Percentiles rank a stretch among this genome's conserved stretches.
These are phyloP conservation scores for Leptura quadrifasciata DNA, from an alignment of 2,888 invertebrate genomes.

Conservation along the genomic window DNA sequence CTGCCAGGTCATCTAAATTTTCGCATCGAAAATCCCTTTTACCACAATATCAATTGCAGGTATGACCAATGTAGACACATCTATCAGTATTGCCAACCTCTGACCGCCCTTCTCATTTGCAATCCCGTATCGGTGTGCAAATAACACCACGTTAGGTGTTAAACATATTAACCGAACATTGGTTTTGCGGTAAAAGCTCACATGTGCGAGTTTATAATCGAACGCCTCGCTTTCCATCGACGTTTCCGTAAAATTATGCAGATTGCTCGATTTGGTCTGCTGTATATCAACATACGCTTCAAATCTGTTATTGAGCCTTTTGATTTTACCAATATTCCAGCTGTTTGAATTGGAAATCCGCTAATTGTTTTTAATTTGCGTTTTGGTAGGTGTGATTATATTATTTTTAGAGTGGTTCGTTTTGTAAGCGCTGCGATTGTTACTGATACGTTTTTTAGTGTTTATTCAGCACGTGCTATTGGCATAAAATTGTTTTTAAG, in stretches of 20 bases:
- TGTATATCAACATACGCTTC: slow-evolving; percentile 64
- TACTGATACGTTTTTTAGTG: neutral
- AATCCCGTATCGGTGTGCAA: slow-evolving; percentile 59
- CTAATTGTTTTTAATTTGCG: slow-evolving; percentile 54
- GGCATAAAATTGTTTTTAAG: too few relatives aligned
- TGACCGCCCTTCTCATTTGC: slow-evolving; percentile 63
- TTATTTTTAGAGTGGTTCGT: slow-evolving; percentile 28
- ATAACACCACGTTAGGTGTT: slow-evolving; percentile 71
- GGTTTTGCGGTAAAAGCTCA: slow-evolving; percentile 69
- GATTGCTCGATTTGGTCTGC: slow-evolving; percentile 58
- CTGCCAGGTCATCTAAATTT: slow-evolving; percentile 8
- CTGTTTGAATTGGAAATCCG: slow-evolving; percentile 58
- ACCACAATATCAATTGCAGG: slow-evolving; percentile 69
- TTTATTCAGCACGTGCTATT: too few relatives aligned
- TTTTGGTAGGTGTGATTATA: slow-evolving; percentile 44
- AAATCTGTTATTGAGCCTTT: slow-evolving; percentile 71
- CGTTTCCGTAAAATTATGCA: slow-evolving; percentile 31
- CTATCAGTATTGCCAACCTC: slow-evolving; percentile 67
- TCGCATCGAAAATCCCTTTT: slow-evolving; percentile 32
- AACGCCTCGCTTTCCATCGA: slow-evolving; percentile 57
- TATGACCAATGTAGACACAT: slow-evolving; percentile 69
- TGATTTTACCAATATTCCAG: slow-evolving; percentile 66
- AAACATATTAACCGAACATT: slow-evolving; percentile 73
- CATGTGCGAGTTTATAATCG: slow-evolving; percentile 64
- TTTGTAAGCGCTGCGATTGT: neutral